Evolutionary conservation across 2,888 invertebrate species (phyloP).

Genomic region (Hydropsyche betteni): DNA sequence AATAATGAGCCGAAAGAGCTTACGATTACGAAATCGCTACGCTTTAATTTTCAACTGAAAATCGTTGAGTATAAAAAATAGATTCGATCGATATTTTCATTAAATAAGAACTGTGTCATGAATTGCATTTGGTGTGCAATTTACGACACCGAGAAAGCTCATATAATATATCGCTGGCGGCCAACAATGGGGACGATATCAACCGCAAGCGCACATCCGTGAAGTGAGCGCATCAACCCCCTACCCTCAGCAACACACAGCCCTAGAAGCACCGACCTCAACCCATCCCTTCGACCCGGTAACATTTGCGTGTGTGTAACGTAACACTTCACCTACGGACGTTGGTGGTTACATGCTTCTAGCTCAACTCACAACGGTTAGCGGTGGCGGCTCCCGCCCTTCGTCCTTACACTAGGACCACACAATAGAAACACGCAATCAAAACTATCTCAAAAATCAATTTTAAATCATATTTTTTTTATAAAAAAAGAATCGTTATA

Average conservation of each 20-base stretch:
- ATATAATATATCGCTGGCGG: neutral
- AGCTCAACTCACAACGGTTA: neutral
- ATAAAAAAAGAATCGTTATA: neutral
- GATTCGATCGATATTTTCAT: neutral
- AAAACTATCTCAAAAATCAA: too few relatives aligned
- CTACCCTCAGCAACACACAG: too few relatives aligned
- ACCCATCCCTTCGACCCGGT: too few relatives aligned
- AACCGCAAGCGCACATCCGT: conserved; percentile 4
- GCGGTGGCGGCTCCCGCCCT: neutral
- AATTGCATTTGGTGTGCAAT: too few relatives aligned
- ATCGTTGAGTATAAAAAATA: too few relatives aligned
- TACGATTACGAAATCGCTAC: neutral
- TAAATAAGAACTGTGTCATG: too few relatives aligned
- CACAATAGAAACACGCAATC: too few relatives aligned
- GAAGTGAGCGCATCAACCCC: conserved; percentile 7
- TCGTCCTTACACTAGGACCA: too few relatives aligned
- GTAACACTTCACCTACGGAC: conserved; percentile 4
- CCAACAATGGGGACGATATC: conserved; percentile 16
- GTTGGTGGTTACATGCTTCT: neutral
- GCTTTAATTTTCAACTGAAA: neutral
- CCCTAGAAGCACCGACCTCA: too few relatives aligned
- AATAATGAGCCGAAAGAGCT: conserved; percentile 42
- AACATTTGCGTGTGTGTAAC: neutral
- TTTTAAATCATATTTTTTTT: too few relatives aligned
- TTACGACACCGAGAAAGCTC: too few relatives aligned